A percentile compares a stretch with the other conserved stretches of the same genome.
phyloP scores from a whole-genome alignment of 2,888 invertebrate species.

The Drymonia ruficornis region DNA sequence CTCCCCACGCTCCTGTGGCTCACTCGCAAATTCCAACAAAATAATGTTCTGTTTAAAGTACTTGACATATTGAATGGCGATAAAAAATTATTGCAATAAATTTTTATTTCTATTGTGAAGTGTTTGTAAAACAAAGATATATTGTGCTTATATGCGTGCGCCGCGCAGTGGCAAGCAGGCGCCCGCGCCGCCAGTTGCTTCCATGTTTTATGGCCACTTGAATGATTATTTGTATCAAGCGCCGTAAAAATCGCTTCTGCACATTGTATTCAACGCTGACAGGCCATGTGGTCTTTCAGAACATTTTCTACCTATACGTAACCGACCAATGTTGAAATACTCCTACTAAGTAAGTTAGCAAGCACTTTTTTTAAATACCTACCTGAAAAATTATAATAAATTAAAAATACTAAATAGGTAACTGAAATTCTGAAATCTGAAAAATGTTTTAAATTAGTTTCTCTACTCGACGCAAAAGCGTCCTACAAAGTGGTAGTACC shows the following conservation, averaged over 20 bases:
- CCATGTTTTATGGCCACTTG: conserved; percentile 5
- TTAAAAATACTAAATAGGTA: no score
- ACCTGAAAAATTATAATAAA: no score
- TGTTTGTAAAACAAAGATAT: conserved; percentile 2
- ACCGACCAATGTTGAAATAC: neutral
- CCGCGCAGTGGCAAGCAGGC: neutral
- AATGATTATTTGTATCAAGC: conserved; percentile 7
- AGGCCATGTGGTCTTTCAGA: conserved; percentile 3
- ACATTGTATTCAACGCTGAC: neutral
- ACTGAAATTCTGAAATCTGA: no score
- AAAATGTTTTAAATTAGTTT: neutral
- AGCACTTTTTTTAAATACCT: no score
- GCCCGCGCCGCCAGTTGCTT: neutral
- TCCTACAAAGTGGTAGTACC: neutral
- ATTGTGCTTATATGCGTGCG: neutral
- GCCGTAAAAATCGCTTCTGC: conserved; percentile 2
- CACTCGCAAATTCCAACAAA: conserved; percentile 41
- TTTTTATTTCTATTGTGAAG: neutral
- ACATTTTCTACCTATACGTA: neutral
- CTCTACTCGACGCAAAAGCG: no score
- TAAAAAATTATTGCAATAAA: neutral
- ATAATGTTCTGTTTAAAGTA: neutral
- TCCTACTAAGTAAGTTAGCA: no score
- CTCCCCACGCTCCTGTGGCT: conserved; percentile 24
- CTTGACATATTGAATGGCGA: neutral